These are phyloP conservation scores for Uria lomvia DNA, from an alignment of 2,113 vertebrate species.

Conservation along the genomic window DNA sequence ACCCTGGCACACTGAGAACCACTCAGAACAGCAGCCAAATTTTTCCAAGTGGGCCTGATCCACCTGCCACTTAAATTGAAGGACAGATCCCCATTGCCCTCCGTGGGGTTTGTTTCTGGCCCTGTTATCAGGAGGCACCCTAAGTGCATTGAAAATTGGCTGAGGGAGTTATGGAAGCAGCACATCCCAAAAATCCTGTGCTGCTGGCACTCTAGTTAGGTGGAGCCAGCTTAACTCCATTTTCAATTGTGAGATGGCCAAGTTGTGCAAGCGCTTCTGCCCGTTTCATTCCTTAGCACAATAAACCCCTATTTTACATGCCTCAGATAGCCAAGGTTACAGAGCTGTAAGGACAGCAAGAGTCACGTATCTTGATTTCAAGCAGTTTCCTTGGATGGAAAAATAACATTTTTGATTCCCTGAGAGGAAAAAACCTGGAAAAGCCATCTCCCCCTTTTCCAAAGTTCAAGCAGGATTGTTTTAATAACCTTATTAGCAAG, in stretches of 20 bases:
- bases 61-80: slow-evolving; percentile 24
- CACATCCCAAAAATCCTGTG: slow-evolving; percentile 25
- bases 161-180: not conserved
- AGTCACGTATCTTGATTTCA: slow-evolving; percentile 46
- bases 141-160: slow-evolving; percentile 30
- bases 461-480: not conserved
- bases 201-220: slow-evolving; percentile 29
- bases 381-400: slow-evolving; percentile 31
- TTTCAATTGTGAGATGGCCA: slow-evolving; percentile 45
- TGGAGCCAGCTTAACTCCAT: slow-evolving; percentile 48
- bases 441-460: not conserved
- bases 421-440: not conserved
- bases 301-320: slow-evolving; percentile 13
- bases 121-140: slow-evolving; percentile 20
- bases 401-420: not conserved
- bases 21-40: not conserved
- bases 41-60: slow-evolving; percentile 11
- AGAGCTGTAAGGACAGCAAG: not conserved
- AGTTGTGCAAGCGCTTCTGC: slow-evolving; percentile 5
- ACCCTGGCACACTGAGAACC: slow-evolving; percentile 12
- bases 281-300: slow-evolving; percentile 42
- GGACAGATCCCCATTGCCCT: not conserved
- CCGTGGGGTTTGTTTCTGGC: not conserved
- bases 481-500: slow-evolving; percentile 41
- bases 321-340: slow-evolving; percentile 26